Evolutionary conservation across 2,113 vertebrate genomes (phyloP).

Genomic region (Malurus cyaneus): DNA sequence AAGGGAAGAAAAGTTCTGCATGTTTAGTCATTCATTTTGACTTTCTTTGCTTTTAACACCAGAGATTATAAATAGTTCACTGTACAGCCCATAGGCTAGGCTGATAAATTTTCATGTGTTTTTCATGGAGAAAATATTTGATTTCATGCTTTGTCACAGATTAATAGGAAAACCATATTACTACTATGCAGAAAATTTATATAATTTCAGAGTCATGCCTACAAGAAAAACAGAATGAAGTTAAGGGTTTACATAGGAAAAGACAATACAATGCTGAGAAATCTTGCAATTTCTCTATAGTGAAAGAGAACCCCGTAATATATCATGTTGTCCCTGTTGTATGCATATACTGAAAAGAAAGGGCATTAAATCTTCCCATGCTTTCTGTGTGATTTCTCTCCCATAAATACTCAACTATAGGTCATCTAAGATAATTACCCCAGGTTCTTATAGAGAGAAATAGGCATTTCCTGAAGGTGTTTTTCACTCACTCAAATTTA

Average conservation of each 20-base stretch:
- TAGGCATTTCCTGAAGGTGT: background rate
- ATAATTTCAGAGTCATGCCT: background rate
- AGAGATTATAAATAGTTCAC: background rate
- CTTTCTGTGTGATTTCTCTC: background rate
- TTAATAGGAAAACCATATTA: slow-evolving; percentile 1
- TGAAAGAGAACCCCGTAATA: background rate
- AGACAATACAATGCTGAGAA: background rate
- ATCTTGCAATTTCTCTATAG: background rate
- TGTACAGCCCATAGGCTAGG: background rate
- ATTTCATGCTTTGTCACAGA: slow-evolving; percentile 21
- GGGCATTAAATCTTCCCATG: background rate
- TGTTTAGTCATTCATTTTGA: slow-evolving; percentile 35
- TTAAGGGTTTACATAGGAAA: background rate
- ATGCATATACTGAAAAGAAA: background rate
- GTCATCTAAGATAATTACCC: background rate
- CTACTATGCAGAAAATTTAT: background rate
- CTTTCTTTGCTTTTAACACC: background rate
- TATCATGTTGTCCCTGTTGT: background rate
- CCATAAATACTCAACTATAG: background rate
- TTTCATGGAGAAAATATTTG: slow-evolving; percentile 22
- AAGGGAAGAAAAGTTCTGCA: background rate
- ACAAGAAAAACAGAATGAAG: background rate
- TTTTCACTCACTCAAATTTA: background rate
- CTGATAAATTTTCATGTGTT: slow-evolving; percentile 32
- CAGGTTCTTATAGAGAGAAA: background rate